Conservation (phyloP, 1,140 invertebrate species). For the Ostrea edulis region DNA sequence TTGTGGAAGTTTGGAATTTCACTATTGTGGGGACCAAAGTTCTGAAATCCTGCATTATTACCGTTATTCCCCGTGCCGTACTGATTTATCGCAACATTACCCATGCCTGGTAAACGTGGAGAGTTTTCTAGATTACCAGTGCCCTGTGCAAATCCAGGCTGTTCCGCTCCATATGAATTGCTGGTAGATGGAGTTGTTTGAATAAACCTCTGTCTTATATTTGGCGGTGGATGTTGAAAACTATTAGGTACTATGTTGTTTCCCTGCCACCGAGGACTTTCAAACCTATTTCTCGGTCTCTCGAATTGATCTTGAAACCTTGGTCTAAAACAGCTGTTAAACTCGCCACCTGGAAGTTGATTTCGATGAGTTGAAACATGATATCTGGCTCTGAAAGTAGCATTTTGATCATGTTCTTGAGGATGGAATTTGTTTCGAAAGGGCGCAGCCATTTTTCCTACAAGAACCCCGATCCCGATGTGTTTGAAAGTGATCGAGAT, state of each 20-base stretch:
- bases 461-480: not conserved
- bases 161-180: not conserved
- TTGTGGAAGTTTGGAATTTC: not conserved
- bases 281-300: not conserved
- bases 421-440: slow-evolving; percentile 2
- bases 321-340: not conserved
- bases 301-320: not conserved
- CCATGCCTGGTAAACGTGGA: not conserved
- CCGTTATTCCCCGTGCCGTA: not conserved
- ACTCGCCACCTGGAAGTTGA: not conserved
- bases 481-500: too few species aligned
- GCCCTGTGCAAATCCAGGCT: not conserved
- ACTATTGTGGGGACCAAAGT: not conserved
- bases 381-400: not conserved
- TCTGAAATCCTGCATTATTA: not conserved
- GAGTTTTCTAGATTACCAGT: not conserved
- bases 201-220: not conserved
- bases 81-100: not conserved
- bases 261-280: not conserved
- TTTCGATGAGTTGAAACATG: not conserved
- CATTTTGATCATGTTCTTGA: not conserved
- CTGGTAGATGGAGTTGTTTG: not conserved
- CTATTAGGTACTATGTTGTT: not conserved
- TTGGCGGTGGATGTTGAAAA: not conserved
- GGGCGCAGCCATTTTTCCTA: slow-evolving; percentile 9